A percentile compares a stretch with the other conserved stretches of the same genome.
Conservation (phyloP, 2,797 vertebrate species). For the Semotilus atromaculatus region DNA sequence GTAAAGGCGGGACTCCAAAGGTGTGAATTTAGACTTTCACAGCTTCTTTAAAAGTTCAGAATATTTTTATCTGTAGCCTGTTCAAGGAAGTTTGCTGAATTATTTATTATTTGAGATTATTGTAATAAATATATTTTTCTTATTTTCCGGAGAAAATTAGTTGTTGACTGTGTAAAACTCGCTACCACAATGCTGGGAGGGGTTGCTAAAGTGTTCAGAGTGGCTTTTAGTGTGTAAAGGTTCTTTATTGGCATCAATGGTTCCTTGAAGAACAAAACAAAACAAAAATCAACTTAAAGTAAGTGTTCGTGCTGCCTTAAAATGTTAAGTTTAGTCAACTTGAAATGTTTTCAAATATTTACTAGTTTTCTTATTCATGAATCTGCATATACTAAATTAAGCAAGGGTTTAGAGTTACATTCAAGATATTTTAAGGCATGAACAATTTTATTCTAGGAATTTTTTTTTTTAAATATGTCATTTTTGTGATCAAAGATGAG, state of each 20-base stretch:
- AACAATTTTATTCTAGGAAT: too few species aligned
- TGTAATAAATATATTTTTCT: not conserved
- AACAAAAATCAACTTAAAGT: too few species aligned
- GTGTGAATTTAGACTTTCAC: slow-evolving; percentile 10
- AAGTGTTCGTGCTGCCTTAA: too few species aligned
- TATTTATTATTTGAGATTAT: not conserved
- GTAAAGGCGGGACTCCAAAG: not conserved
- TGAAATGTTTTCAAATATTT: too few species aligned
- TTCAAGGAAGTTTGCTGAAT: not conserved
- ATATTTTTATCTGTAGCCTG: not conserved
- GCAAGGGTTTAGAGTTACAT: too few species aligned
- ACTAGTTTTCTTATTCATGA: too few species aligned
- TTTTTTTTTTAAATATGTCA: too few species aligned
- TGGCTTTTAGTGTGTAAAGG: not conserved
- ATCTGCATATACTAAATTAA: too few species aligned
- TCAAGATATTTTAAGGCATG: too few species aligned
- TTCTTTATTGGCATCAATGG: not conserved
- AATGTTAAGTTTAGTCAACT: too few species aligned
- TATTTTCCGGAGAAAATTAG: not conserved
- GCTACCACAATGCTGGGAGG: not conserved
- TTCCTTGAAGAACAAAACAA: not conserved
- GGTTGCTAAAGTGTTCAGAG: not conserved
- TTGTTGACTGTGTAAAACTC: not conserved
- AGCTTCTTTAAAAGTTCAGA: not conserved
- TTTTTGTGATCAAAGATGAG: too few species aligned